phyloP scores from a whole-genome alignment of 2,797 vertebrate species.

The Pantherophis vulpinus region DNA sequence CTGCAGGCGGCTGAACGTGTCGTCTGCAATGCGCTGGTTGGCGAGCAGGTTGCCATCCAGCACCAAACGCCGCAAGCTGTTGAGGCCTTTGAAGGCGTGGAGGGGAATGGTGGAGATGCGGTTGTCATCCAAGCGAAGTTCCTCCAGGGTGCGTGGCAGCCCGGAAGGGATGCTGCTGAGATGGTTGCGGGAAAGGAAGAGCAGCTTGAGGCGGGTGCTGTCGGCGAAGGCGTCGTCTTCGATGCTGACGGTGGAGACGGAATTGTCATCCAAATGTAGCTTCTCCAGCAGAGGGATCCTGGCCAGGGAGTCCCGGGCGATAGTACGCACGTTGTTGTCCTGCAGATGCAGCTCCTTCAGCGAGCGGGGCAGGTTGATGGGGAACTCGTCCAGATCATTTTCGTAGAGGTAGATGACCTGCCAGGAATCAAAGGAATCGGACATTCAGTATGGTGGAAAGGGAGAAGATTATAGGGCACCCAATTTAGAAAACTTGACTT shows the following conservation, averaged over 20 bases:
- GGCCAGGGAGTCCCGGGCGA: conserved; percentile 83
- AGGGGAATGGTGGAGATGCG: conserved; percentile 91
- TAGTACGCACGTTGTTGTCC: conserved; percentile 90
- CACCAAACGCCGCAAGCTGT: conserved; percentile 85
- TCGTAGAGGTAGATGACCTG: conserved; percentile 92
- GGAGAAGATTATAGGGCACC: not conserved
- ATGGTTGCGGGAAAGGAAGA: conserved; percentile 93
- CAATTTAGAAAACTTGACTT: not conserved
- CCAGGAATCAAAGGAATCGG: not conserved
- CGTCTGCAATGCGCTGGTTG: conserved; percentile 94
- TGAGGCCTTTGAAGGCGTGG: conserved; percentile 87
- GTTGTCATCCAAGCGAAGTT: conserved; percentile 92
- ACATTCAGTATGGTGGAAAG: not conserved
- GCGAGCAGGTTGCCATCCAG: conserved; percentile 94
- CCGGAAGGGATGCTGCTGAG: conserved; percentile 93
- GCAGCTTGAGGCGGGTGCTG: conserved; percentile 81
- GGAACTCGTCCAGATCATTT: conserved; percentile 90
- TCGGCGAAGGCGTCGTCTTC: conserved; percentile 93
- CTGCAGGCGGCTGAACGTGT: conserved; percentile 83
- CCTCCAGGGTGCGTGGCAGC: conserved; percentile 89
- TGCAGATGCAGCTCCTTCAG: conserved; percentile 92
- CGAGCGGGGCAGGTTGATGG: conserved; percentile 84
- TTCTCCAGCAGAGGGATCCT: conserved; percentile 88
- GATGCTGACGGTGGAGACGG: conserved; percentile 92
- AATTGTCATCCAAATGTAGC: conserved; percentile 93